Evolutionary conservation across 2,888 invertebrate genomes (phyloP).

Genomic region (Hermodice carunculata): DNA sequence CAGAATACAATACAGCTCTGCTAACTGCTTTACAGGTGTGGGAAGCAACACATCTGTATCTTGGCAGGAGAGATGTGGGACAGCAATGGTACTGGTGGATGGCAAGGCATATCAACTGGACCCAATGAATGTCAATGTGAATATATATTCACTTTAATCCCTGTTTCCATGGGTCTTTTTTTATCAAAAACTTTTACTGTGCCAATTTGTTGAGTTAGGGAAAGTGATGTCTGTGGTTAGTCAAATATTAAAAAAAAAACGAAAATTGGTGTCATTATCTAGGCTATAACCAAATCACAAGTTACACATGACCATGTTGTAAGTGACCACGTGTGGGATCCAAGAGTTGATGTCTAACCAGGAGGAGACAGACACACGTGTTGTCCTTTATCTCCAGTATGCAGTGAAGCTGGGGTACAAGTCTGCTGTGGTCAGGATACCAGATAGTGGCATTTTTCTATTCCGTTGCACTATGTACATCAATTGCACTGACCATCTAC

Average conservation of each 20-base stretch:
- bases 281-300: too few relatives aligned
- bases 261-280: too few relatives aligned
- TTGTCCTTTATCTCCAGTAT: constrained; percentile 24
- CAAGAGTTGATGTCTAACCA: neutral
- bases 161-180: too few relatives aligned
- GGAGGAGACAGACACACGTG: constrained; percentile 23
- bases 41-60: constrained; percentile 11
- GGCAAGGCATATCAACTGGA: constrained; percentile 17
- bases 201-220: too few relatives aligned
- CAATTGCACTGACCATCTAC: constrained; percentile 17
- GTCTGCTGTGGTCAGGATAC: constrained; percentile 23
- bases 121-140: neutral
- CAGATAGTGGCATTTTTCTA: constrained; percentile 12
- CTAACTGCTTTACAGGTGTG: constrained; percentile 19
- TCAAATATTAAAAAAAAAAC: too few relatives aligned
- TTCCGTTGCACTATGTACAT: constrained; percentile 16
- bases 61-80: constrained; percentile 4
- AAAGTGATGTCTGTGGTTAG: too few relatives aligned
- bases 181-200: too few relatives aligned
- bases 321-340: too few relatives aligned
- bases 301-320: too few relatives aligned
- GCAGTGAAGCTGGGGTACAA: constrained; percentile 23
- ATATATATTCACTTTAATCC: too few relatives aligned
- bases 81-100: constrained; percentile 10
- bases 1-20: constrained; percentile 19